Base-by-base conservation (phyloP, 2,113 vertebrate genomes). In the Ranitomeya variabilis region DNA sequence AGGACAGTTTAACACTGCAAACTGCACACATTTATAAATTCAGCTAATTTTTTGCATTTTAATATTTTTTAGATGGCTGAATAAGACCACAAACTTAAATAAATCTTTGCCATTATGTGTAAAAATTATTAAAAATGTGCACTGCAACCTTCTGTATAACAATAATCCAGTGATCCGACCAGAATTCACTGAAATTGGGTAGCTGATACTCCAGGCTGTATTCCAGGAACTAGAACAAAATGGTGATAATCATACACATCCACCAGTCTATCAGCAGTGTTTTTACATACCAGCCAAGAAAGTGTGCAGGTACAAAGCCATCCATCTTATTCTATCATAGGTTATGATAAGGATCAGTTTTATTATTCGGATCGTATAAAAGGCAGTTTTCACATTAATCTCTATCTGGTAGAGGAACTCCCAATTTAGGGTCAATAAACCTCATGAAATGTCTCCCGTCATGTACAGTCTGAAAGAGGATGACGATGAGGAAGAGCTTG, bases 261-360 rank as follows among this genome's bases (percentile, higher is more conserved):
- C 98, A 99, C 98, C 98, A 99, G 92, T 99, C 96, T 90, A 99
- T 99, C 98, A 99, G 95, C 93, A 99, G 90, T 0, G 98, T 99
- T 94, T 99, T 99, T 89, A 99, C 95, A 90, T 99, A 99, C 98
- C 98, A 99, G 90, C 98, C 98, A 86, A 99, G 95, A 78, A 99
- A 99, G 93, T 99, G 98, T 18, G 98, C 98, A 71, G 98, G 98
- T 92, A 99, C 98, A 91, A 99, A 99, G 86, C 98, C 98, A 51
- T 99, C 98, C 94, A 99, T 95, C 91, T 99, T 99, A 93, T 99
- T 98, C 98, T 99, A 90, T 98, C 98, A 99, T 93, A 99, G 51
- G 84, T 99, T 99, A 94, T 99, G 98, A 89, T 97, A 97, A 0
- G 98, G 97, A 90, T 99, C 98, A 0, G 96, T 96, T 45, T 69